These are phyloP conservation scores for Colletes collaris DNA, from an alignment of 2,888 invertebrate genomes.

Conservation along the genomic window DNA sequence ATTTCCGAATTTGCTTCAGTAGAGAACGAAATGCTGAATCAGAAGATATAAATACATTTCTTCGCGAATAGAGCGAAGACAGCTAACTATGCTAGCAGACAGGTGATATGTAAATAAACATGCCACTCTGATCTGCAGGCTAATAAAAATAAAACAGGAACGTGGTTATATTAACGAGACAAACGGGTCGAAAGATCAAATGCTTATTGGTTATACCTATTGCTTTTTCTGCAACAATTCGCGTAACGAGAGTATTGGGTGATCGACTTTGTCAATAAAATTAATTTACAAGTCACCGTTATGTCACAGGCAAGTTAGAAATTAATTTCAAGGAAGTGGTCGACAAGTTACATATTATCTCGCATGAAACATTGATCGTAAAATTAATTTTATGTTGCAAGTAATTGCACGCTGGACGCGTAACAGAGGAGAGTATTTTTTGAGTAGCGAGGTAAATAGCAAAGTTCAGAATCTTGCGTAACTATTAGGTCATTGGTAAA, in stretches of 20 bases:
- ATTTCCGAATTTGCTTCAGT: slow-evolving; percentile 2
- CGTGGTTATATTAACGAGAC: slow-evolving; percentile 12
- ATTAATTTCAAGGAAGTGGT: no score
- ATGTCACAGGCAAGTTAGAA: no score
- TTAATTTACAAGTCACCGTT: no score
- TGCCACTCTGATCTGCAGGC: slow-evolving; percentile 35
- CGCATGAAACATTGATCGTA: no score
- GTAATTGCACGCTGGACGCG: neutral
- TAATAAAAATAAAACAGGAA: slow-evolving; percentile 43
- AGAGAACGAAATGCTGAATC: slow-evolving; percentile 52
- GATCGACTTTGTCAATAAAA: neutral
- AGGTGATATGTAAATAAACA: slow-evolving; percentile 55
- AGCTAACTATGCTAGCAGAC: slow-evolving; percentile 34
- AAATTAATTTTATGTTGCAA: neutral
- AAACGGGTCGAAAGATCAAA: slow-evolving; percentile 9
- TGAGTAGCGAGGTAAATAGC: neutral
- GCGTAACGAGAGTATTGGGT: no score
- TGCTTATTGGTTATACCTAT: neutral
- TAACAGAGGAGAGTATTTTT: neutral
- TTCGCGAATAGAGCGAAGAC: slow-evolving; percentile 8
- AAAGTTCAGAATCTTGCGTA: neutral
- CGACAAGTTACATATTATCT: no score
- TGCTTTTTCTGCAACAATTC: neutral
- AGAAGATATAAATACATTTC: slow-evolving; percentile 57
- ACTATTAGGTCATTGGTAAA: neutral